Percentiles rank a stretch among this genome's conserved stretches.
These are phyloP conservation scores for Oscheius sp. DNA, from an alignment of 2,888 invertebrate genomes.

Conservation along the genomic window DNA sequence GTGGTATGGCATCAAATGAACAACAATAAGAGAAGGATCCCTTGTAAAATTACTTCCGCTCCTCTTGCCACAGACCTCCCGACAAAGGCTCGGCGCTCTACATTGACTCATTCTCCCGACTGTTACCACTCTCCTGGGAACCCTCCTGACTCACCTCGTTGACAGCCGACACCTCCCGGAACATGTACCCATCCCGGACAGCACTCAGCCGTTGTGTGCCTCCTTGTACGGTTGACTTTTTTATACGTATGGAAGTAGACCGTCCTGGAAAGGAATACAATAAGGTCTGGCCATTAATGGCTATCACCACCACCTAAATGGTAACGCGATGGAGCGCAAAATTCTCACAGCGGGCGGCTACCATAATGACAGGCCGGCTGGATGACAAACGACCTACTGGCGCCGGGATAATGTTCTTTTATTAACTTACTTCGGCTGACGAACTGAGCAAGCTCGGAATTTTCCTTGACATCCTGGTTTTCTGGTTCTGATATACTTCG, in stretches of 20 bases:
- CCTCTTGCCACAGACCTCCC: neutral
- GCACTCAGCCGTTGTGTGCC: constrained; percentile 72
- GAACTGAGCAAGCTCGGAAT: constrained; percentile 72
- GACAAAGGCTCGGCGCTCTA: constrained; percentile 15
- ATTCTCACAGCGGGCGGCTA: constrained; percentile 17
- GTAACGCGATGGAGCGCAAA: constrained; percentile 23
- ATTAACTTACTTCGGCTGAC: constrained; percentile 72
- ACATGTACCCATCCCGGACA: constrained; percentile 73
- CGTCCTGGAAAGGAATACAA: constrained; percentile 70
- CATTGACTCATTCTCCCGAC: neutral
- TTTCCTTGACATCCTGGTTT: constrained; percentile 73
- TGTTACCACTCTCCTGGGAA: constrained; percentile 7
- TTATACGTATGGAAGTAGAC: constrained; percentile 73
- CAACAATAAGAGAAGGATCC: neutral
- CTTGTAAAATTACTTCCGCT: constrained; percentile 17
- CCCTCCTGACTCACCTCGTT: constrained; percentile 68
- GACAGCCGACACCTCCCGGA: constrained; percentile 71
- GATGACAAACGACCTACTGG: constrained; percentile 23
- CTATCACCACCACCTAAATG: neutral
- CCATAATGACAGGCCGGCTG: constrained; percentile 21
- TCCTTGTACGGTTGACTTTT: constrained; percentile 71
- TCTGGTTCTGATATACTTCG: constrained; percentile 73
- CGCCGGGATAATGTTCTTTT: neutral
- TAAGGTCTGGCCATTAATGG: neutral
- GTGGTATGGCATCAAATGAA: neutral